Percentiles rank a stretch among this genome's conserved stretches.
Evolutionary conservation across 2,113 vertebrate genomes (phyloP).

Genomic region (Laticauda laticaudata): DNA sequence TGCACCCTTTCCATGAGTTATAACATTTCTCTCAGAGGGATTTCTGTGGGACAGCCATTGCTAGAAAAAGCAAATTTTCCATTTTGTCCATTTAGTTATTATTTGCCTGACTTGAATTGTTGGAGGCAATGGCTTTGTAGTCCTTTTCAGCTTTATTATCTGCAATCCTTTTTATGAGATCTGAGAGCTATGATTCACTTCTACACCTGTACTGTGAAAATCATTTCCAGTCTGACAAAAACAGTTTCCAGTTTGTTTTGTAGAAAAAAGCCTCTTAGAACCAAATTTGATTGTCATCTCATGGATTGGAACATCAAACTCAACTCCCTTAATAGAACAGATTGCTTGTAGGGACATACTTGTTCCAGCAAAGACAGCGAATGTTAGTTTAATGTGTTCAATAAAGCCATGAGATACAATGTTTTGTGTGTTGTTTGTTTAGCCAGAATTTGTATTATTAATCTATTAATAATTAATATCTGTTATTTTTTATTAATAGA

Average conservation of each 20-base stretch:
- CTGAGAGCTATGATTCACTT: not conserved
- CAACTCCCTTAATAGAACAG: not conserved
- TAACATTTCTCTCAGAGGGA: not conserved
- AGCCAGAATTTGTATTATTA: not conserved
- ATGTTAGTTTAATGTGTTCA: not conserved
- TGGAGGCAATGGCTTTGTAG: not conserved
- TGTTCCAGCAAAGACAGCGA: not conserved
- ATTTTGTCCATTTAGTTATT: not conserved
- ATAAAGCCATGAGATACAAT: not conserved
- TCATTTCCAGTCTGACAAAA: not conserved
- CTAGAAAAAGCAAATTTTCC: not conserved
- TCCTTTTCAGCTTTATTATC: not conserved
- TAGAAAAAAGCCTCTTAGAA: not conserved
- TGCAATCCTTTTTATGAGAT: not conserved
- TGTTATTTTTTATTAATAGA: not conserved
- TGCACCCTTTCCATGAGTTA: not conserved
- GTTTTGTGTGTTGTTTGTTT: not conserved
- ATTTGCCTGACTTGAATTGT: not conserved
- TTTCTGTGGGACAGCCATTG: not conserved
- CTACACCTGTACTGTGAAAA: not conserved
- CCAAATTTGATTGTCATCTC: not conserved
- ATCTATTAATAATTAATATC: too few species aligned
- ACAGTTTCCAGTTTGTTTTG: not conserved
- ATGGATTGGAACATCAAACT: not conserved
- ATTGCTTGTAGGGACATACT: not conserved